These are phyloP conservation scores for Halichoeres trimaculatus DNA, from an alignment of 2,113 vertebrate genomes.

Conservation along the genomic window DNA sequence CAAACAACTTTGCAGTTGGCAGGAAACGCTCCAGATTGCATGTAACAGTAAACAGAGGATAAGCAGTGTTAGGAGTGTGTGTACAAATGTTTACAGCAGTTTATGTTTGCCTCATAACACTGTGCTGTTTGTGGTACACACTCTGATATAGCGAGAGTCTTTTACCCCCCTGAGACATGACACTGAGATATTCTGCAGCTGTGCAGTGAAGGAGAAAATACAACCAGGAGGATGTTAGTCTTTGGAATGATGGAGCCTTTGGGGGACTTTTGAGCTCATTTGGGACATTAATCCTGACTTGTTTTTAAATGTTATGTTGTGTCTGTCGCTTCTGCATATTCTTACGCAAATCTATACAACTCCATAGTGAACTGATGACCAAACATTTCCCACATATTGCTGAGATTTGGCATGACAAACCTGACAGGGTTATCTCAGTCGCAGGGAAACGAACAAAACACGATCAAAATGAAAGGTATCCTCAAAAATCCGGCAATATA, in stretches of 20 bases:
- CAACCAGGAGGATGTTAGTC: conserved; percentile 13
- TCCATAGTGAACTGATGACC: too few species aligned
- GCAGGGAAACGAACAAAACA: background rate
- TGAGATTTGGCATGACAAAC: too few species aligned
- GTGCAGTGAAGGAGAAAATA: conserved; percentile 29
- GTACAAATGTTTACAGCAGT: conserved; percentile 36
- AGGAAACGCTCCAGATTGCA: background rate
- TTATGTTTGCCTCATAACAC: conserved; percentile 31
- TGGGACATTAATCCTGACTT: background rate
- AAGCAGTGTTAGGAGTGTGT: background rate
- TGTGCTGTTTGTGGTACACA: conserved; percentile 16
- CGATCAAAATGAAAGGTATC: too few species aligned
- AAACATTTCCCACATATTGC: too few species aligned
- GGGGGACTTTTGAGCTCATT: background rate
- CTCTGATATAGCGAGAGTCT: conserved; percentile 13
- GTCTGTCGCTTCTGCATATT: background rate
- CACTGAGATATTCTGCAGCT: conserved; percentile 69
- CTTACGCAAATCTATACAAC: too few species aligned
- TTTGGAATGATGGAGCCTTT: background rate
- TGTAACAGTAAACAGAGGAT: conserved; percentile 23
- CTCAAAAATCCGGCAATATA: too few species aligned
- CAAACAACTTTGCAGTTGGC: background rate
- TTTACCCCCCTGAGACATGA: conserved; percentile 17
- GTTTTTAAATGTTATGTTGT: too few species aligned
- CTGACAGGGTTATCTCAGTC: too few species aligned